Evolutionary conservation across 2,888 invertebrate genomes (phyloP).

Genomic region (Drosophila antonietae): DNA sequence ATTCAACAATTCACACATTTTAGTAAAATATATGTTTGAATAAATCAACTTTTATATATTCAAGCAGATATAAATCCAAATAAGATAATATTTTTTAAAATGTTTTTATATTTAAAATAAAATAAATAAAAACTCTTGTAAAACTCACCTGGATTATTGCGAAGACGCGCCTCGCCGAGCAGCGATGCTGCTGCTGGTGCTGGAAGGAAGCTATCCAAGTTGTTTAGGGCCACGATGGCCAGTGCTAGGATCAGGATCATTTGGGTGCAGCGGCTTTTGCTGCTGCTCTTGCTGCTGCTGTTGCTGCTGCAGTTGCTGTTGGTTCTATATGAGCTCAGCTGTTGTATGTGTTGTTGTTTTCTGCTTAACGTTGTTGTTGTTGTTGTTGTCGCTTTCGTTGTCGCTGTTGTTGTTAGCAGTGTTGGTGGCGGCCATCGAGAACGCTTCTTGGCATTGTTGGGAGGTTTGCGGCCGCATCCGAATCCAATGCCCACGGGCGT

Average conservation of each 20-base stretch:
- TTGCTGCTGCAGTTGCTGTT: constrained; percentile 21
- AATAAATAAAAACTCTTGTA: no score
- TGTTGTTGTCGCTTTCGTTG: constrained; percentile 1
- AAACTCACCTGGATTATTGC: constrained; percentile 80
- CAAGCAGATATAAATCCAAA: no score
- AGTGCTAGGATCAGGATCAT: constrained; percentile 69
- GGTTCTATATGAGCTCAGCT: constrained; percentile 26
- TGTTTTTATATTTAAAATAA: no score
- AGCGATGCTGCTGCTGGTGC: constrained; percentile 66
- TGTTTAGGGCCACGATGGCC: constrained; percentile 78
- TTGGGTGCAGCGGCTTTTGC: constrained; percentile 49
- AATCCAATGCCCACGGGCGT: constrained; percentile 83
- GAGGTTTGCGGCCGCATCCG: constrained; percentile 73
- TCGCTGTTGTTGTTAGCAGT: constrained; percentile 5
- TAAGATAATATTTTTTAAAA: no score
- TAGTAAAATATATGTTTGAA: no score
- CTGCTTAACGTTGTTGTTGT: constrained; percentile 12
- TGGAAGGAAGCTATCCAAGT: constrained; percentile 73
- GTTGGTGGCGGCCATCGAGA: constrained; percentile 54
- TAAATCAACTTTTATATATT: no score
- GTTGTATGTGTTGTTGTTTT: constrained; percentile 19
- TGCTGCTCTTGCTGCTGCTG: constrained; percentile 19
- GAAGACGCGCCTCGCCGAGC: constrained; percentile 72
- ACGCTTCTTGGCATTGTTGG: constrained; percentile 64
- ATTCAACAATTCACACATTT: no score